phyloP scores from a whole-genome alignment of 2,113 vertebrate species.

The Thermophis baileyi region DNA sequence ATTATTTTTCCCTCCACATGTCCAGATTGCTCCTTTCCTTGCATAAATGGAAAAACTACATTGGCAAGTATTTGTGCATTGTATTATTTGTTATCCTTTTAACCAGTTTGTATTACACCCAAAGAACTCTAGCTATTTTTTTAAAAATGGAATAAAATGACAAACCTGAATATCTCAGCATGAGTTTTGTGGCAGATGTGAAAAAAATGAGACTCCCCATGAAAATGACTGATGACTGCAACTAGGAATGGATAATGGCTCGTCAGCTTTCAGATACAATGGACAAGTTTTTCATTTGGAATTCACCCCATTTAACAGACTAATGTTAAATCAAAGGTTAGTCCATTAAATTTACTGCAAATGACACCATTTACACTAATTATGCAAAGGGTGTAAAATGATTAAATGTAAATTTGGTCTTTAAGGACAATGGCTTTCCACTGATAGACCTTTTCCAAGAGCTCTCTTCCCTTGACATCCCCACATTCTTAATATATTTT shows the following conservation, averaged over 20 bases:
- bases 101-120: neutral
- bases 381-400: neutral
- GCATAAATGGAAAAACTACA: neutral
- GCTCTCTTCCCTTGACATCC: neutral
- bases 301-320: neutral
- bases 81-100: neutral
- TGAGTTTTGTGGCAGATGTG: neutral
- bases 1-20: neutral
- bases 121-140: neutral
- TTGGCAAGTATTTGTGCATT: neutral
- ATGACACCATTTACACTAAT: neutral
- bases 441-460: neutral
- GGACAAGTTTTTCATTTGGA: neutral
- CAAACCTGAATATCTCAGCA: neutral
- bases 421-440: neutral
- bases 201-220: neutral
- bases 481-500: neutral
- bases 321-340: neutral
- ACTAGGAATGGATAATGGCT: neutral
- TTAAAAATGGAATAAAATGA: neutral
- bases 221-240: neutral
- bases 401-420: neutral
- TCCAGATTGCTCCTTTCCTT: neutral
- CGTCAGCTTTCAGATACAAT: neutral
- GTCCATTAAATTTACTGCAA: neutral